Evolutionary conservation across 1,140 invertebrate species (phyloP), one percentile per base, ranked within the genome.

Genomic region (Brachionus calyciflorus): DNA sequence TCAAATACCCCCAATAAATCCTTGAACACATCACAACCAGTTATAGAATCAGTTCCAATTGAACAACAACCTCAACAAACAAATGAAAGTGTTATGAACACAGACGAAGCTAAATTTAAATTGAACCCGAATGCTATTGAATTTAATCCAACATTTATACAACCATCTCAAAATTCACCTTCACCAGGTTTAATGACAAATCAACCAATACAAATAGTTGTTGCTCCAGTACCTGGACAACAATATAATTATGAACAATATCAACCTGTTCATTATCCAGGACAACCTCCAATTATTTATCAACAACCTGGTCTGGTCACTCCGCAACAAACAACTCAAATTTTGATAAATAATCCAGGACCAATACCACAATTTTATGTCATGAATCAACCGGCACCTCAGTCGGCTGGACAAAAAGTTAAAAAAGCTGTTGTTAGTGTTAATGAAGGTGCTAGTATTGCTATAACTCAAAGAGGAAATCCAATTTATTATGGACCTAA

Each of bases 181-280:
- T 60, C 55, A 0, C 55, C 55, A 12, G 19, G 55, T n/a, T 30
- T 60, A 17, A 60, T 41, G n/a, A 0, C 55, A 17, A 60, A 24
- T 3, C 53, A 55, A n/a, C 55, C 55, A 1, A 60, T 60, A 33
- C 55, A 60, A 60, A 60, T 60, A 33, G 55, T 60, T 5, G 55
- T 60, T 17, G 55, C 55, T 0, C 30, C 55, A 3, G 28, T 12
- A n/a, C 55, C 55, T 19, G 2, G 28, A 7, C 55, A n/a, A n/a
- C n/a, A 60, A 19, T 60, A 37, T 5, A 60, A 60, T 17, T 60
- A 60, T 5, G 55, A 60, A 4, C 24, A 14, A 6, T 60, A 37
- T 28, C 55, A 28, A 33, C 17, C 55, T 6, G 6, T 30, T 0
- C 1, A 14, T 21, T 30, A 60, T 19, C 55, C 55, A 17, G 28